Conservation (phyloP, 2,888 invertebrate species). For the Antitype chi region DNA sequence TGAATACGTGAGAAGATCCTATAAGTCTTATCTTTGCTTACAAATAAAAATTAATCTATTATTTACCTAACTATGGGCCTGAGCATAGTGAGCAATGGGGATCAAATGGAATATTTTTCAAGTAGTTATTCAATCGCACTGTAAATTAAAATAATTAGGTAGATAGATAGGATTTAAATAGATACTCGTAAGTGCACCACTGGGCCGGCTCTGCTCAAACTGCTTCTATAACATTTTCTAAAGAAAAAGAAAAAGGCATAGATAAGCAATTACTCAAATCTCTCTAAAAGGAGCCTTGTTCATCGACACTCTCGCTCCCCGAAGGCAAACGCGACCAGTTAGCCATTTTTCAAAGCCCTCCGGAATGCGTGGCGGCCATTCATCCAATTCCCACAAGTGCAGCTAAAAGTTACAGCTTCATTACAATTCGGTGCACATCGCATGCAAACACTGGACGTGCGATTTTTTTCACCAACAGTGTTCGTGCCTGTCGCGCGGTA, state of each 20-base stretch:
- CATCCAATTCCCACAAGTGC: slow-evolving; percentile 71
- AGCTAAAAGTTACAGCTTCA: slow-evolving; percentile 66
- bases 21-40: neutral
- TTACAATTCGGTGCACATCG: slow-evolving; percentile 73
- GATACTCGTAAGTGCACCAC: no score
- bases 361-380: slow-evolving; percentile 55
- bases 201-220: no score
- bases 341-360: slow-evolving; percentile 32
- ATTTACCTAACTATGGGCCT: neutral
- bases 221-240: neutral
- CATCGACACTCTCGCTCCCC: slow-evolving; percentile 17
- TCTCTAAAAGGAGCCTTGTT: slow-evolving; percentile 14
- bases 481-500: slow-evolving; percentile 65
- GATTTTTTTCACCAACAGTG: slow-evolving; percentile 67
- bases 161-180: no score
- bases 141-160: neutral
- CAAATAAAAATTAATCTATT: neutral
- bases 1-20: neutral
- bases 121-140: neutral
- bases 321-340: slow-evolving; percentile 28
- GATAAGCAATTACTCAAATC: slow-evolving; percentile 11
- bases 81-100: no score
- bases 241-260: neutral
- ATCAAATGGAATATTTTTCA: neutral
- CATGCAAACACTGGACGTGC: slow-evolving; percentile 75